Base-by-base conservation (phyloP, 2,113 vertebrate genomes). In the Hippoglossus stenolepis region DNA sequence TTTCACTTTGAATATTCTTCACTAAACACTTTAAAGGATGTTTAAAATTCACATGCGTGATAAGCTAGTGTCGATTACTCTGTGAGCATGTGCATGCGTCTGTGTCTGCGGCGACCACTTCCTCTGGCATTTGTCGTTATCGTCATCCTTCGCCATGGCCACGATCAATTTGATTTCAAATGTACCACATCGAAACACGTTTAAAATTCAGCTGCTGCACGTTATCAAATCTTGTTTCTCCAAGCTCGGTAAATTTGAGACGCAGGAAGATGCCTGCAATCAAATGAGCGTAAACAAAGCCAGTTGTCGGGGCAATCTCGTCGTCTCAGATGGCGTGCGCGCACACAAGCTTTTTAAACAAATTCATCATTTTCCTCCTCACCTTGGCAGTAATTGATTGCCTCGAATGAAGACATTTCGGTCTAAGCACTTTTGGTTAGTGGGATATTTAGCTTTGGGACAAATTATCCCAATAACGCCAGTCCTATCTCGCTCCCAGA, bases 311-410 rank as follows among this genome's bases (percentile, higher is more conserved):
- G 62, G 70, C 84, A 77, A 84, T 78, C 66, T 83, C 45, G 4
- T 56, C 51, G 53, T 60, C 80, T 82, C 86, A 59, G 70, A 61
- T 35, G 38, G 58, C 3, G 4, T 3, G 0, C 63, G 6, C 47
- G 0, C 63, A 7, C 47, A 18, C 47, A 18, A 5, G 70, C 80
- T 70, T 83, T 83, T 89, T 85, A 83, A 90, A 86, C 88, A 86
- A 91, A 90, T 87, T 87, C 83, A 79, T 89, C 81, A 85, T 87
- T 75, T 81, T 82, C 65, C 70, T 61, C 69, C 86, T 90, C 87
- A 91, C 87, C 87, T 91, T 91, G 90, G 82, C 85, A 84, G 85
- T 89, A 89, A 93, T 92, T 91, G 90, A 90, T 93, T 89, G 87
- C 58, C 57, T 70, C 59, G 73, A 83, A 91, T 88, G 75, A 90